These are phyloP conservation scores for Crocodylus rhombifer DNA, from an alignment of 2,797 vertebrate species.

Conservation along the genomic window DNA sequence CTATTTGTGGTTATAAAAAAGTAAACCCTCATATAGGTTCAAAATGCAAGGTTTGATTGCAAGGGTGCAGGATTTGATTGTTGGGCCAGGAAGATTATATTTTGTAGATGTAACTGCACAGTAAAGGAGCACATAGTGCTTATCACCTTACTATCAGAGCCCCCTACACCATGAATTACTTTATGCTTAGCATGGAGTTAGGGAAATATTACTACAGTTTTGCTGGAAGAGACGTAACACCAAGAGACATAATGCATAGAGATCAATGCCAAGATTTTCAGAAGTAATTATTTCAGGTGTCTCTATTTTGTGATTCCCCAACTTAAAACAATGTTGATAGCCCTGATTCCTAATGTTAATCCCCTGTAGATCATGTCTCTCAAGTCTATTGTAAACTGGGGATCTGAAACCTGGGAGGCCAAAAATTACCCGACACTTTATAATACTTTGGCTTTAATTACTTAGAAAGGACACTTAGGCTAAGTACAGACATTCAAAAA, in stretches of 20 bases:
- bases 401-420: background rate
- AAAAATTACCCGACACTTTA: constrained; percentile 52
- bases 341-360: background rate
- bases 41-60: background rate
- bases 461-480: too few species aligned
- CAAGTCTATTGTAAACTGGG: background rate
- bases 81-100: background rate
- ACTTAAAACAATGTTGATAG: background rate
- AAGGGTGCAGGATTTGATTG: background rate
- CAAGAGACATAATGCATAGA: background rate
- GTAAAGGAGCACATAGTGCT: background rate
- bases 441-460: constrained; percentile 16
- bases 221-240: background rate
- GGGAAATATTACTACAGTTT: background rate
- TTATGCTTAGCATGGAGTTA: background rate
- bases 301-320: background rate
- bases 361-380: background rate
- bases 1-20: background rate
- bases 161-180: background rate
- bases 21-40: background rate
- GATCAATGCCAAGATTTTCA: background rate
- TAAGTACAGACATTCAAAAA: too few species aligned
- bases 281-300: background rate
- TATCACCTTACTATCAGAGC: background rate
- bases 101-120: background rate